A percentile compares a stretch with the other conserved stretches of the same genome.
Evolutionary conservation across 2,113 vertebrate species (phyloP).

Genomic region (Riparia riparia): DNA sequence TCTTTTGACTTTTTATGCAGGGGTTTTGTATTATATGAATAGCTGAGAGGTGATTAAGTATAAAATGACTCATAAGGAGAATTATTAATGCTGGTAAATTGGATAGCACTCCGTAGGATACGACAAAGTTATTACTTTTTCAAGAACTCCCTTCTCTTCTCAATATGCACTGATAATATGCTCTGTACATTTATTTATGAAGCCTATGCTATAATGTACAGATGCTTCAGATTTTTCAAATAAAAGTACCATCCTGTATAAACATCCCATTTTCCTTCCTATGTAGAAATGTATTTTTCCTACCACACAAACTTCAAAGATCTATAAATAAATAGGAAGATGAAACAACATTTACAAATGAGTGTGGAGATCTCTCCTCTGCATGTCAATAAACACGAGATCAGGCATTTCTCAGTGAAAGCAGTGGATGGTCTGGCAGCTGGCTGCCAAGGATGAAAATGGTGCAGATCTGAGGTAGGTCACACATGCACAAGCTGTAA

Average conservation of each 20-base stretch:
- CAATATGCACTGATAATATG: neutral
- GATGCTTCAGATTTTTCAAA: neutral
- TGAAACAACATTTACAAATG: neutral
- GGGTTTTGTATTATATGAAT: neutral
- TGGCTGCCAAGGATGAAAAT: neutral
- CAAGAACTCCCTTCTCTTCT: neutral
- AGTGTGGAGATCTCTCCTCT: neutral
- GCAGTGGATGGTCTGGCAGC: neutral
- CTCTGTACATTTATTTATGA: neutral
- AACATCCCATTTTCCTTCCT: neutral
- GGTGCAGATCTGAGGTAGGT: neutral
- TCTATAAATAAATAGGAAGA: neutral
- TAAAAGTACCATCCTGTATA: neutral
- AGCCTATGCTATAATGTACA: neutral
- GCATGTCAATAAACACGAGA: neutral
- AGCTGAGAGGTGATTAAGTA: neutral
- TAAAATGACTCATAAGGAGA: neutral
- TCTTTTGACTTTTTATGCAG: neutral
- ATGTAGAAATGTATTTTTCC: neutral
- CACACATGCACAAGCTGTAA: neutral
- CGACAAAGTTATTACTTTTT: neutral
- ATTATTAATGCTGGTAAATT: slow-evolving; percentile 19
- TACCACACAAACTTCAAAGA: neutral
- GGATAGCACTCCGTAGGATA: neutral
- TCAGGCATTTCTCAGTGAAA: neutral